Conservation (phyloP, 2,113 vertebrate genomes). For the Arvicanthis niloticus region DNA sequence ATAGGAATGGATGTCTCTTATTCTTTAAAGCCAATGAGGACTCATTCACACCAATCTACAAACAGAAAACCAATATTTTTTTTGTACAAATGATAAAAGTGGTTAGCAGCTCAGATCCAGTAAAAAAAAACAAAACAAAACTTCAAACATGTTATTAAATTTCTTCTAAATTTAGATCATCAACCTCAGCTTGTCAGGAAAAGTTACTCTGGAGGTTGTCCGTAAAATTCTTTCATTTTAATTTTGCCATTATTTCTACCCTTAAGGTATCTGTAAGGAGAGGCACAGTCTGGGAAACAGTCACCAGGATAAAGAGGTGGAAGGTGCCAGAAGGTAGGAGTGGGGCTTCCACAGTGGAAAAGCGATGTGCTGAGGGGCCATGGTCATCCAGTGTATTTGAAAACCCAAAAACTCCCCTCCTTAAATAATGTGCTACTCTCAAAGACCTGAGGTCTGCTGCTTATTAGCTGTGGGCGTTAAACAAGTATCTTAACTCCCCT, state of each 20-base stretch:
- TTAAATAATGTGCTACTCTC: background rate
- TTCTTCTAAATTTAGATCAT: background rate
- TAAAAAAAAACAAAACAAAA: background rate
- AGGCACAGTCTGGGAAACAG: background rate
- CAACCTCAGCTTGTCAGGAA: slow-evolving; percentile 35
- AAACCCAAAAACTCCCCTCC: background rate
- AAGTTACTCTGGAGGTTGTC: background rate
- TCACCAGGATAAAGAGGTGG: background rate
- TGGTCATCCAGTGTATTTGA: background rate
- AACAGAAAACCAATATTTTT: background rate
- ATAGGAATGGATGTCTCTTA: background rate
- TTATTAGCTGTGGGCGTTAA: background rate
- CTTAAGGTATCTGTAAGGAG: background rate
- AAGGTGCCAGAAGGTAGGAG: slow-evolving; percentile 16
- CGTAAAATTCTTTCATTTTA: background rate
- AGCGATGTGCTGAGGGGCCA: background rate
- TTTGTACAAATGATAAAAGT: background rate
- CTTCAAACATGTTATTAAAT: background rate
- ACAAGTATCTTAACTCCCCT: background rate
- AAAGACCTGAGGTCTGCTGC: background rate
- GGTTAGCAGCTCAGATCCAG: background rate
- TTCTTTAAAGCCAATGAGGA: slow-evolving; percentile 35
- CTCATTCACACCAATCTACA: background rate
- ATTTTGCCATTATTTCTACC: background rate
- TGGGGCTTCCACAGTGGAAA: background rate